Base-by-base conservation (phyloP, 1,140 invertebrate species). In the Lepidurus arcticus region DNA sequence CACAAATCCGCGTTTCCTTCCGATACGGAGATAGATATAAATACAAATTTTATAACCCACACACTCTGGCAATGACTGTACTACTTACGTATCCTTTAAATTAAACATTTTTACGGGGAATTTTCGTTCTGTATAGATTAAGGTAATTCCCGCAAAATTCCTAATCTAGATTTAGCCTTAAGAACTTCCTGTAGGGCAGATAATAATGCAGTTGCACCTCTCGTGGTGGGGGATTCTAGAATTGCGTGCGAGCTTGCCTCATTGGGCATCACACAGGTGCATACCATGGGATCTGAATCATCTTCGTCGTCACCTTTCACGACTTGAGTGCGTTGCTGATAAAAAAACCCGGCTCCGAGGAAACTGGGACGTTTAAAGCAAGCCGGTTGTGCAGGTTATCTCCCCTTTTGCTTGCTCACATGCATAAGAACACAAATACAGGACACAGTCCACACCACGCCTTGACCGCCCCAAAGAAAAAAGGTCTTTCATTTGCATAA, bases 271-370 rank as follows among this genome's bases (percentile, higher is more conserved):
- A 65, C 0, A 65, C 53, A 65, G 53, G 53, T 65, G 53, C 53
- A 65, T 65, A n/a, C 53, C 53, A 65, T 13, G 53, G 53, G 53
- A 21, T 65, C 53, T 65, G 53, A 65, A 65, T 65, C 53, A 65
- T 65, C 53, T 65, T 21, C 53, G 53, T 65, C 53, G 53, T 65
- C 53, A 65, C 53, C 53, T 65, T 65, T 65, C 53, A 65, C 53
- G 53, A 65, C 53, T 65, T 65, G 21, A 65, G 53, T 65, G 53
- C 53, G 21, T 65, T 21, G 53, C 53, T 65, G 53, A 65, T 65
- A 65, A 65, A 65, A 47, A 47, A 65, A 65, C n/a, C 53, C 53
- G 53, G 53, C 53, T 65, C 53, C 53, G 21, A 65, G 53, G 53
- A 65, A 65, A 65, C 53, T 65, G 53, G 53, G 53, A 21, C n/a